phyloP scores from a whole-genome alignment of 2,888 invertebrate genomes.

The Automeris io region DNA sequence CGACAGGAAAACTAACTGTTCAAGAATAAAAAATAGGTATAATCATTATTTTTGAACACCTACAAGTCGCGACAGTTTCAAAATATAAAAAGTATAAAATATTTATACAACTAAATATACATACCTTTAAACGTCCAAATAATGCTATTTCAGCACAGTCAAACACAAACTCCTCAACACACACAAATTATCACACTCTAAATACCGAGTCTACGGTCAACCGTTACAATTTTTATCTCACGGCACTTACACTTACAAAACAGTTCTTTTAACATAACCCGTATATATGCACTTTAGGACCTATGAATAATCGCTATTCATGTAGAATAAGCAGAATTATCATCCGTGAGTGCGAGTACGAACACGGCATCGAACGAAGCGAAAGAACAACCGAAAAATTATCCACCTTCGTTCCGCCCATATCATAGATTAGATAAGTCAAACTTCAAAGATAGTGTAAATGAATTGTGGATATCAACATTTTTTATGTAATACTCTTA shows the following conservation, averaged over 20 bases:
- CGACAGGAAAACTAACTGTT: not conserved
- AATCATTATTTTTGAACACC: slow-evolving; percentile 8
- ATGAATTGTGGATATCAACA: not conserved
- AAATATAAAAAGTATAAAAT: slow-evolving; percentile 10
- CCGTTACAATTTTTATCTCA: slow-evolving; percentile 42
- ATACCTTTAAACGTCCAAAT: slow-evolving; percentile 44
- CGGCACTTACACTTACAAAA: slow-evolving; percentile 47
- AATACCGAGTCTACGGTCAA: slow-evolving; percentile 42
- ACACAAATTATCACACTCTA: slow-evolving; percentile 53
- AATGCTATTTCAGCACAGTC: slow-evolving; percentile 46
- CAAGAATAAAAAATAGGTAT: not conserved
- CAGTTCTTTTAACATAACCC: slow-evolving; percentile 48
- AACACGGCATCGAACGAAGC: slow-evolving; percentile 68
- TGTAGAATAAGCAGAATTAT: slow-evolving; percentile 50
- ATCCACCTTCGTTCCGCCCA: slow-evolving; percentile 50
- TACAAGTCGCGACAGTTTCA: slow-evolving; percentile 8
- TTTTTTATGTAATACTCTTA: too few relatives aligned
- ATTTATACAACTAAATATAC: slow-evolving; percentile 18
- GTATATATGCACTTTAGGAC: slow-evolving; percentile 35
- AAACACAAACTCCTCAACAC: slow-evolving; percentile 57
- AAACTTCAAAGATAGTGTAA: slow-evolving; percentile 12
- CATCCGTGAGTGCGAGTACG: slow-evolving; percentile 69
- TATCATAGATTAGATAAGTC: slow-evolving; percentile 42
- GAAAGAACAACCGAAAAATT: slow-evolving; percentile 60
- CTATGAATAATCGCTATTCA: slow-evolving; percentile 55